Evolutionary conservation across 2,113 vertebrate species (phyloP), one percentile per base, ranked within the genome.

Genomic region (Misgurnus mizolepis): DNA sequence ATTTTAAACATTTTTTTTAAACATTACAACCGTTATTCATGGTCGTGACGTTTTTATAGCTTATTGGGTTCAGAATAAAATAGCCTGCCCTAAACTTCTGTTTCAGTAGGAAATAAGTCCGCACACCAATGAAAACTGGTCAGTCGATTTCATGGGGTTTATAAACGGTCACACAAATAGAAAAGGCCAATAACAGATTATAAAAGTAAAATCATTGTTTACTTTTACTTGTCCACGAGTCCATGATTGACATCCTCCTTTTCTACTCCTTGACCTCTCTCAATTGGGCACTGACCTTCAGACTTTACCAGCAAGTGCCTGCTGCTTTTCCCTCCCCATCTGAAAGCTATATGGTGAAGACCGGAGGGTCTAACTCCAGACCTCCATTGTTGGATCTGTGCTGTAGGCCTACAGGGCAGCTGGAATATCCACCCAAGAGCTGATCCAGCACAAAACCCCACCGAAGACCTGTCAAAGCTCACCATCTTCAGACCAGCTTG

Each of bases 401-500:
- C 70, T 56, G 39, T 62, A 34, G 22, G 58, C 62, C 39, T 40
- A 27, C 62, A 43, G 76, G 55, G 39, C 62, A 53, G 40, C 49
- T 67, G 4, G 53, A 76, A 71, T 76, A 67, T 78, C 56, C 40
- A 64, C 65, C 12, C 80, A 14, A 11, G 47, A 47, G 82, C 72
- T 83, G 84, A 84, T 68, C 67, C 43, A 71, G 83, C 76, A 86
- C 56, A 83, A 78, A 71, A 56, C 40, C n/a, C 11, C 71, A 79
- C 39, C 15, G 67, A 65, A 85, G 80, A 68, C 64, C 61, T 86
- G 80, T 83, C 80, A 85, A 76, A 70, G 78, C 45, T 67, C 64
- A 10, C 78, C 22, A 39, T 17, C 60, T 73, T 76, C 18, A 67
- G 22, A 76, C 60, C 43, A 55, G 65, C 56, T 18, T 45, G 34